Evolutionary conservation across 2,113 vertebrate genomes (phyloP), one percentile per base, ranked within the genome.

Genomic region (Enhydra lutris): DNA sequence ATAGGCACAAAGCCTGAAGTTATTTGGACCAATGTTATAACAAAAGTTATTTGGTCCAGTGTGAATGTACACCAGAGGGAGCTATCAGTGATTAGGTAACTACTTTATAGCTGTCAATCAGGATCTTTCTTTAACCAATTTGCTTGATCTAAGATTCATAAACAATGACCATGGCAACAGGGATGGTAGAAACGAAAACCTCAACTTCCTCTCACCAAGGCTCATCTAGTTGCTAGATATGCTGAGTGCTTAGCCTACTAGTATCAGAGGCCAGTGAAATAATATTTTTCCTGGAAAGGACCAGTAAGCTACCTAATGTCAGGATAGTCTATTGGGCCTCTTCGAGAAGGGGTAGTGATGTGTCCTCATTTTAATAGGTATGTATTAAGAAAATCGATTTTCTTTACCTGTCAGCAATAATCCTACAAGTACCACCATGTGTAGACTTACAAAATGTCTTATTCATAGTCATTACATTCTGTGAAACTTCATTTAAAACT

Each of bases 41-140:
- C 15, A 52, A 52, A 50, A 2, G 7, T 55, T 71, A 61, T 61
- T 42, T 67, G 7, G 34, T 76, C 8, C 20, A 93, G 6, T 21
- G 3, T 26, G 13, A 92, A 7, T 10, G 6, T 3, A 61, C 4
- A 47, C 31, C 7, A 69, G 17, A 83, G 36, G 14, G 12, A 29
- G 0, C 1, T 61, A 5, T 13, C 11, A 20, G 1, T 63, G 3
- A 79, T 69, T 8, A 36, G 26, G 34, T 8, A 15, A 12, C 14
- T 90, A 11, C 31, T 36, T 90, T 17, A 42, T 1, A 92, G 42
- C 42, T 91, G 24, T 74, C 47, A 71, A 6, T 78, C 13, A 82
- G 13, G 7, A 24, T 50, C n/a, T 63, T 85, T 42, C 76, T 50
- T 92, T 94, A 67, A 83, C 59, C 26, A 92, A 81, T 0, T 20